Evolutionary conservation across 1,140 invertebrate genomes (phyloP).

Genomic region (Homarus americanus): DNA sequence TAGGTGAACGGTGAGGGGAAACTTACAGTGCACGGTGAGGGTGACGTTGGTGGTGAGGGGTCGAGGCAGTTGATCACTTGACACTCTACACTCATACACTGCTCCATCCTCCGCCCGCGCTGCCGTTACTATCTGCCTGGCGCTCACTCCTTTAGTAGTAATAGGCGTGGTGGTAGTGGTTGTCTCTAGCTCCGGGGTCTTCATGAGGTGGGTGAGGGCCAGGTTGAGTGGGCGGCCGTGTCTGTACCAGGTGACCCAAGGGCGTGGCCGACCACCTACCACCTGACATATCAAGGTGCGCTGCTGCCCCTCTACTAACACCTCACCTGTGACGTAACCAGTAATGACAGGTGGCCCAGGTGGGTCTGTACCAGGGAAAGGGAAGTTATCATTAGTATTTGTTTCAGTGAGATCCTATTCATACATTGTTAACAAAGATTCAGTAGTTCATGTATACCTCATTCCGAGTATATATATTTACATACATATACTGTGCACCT

Average conservation of each 20-base stretch:
- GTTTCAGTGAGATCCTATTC: neutral
- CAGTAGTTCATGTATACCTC: neutral
- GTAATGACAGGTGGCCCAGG: constrained; percentile 36
- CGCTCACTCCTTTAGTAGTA: neutral
- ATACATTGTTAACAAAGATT: neutral
- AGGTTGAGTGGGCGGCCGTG: constrained; percentile 44
- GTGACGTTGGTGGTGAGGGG: constrained; percentile 8
- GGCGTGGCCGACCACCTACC: constrained; percentile 36
- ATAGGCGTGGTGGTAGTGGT: neutral
- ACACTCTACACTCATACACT: constrained; percentile 53
- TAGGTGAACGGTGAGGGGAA: neutral
- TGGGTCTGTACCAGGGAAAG: constrained; percentile 14
- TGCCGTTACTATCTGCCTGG: constrained; percentile 31
- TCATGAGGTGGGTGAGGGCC: neutral
- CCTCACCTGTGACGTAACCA: constrained; percentile 44
- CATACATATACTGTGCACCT: neutral
- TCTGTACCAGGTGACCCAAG: constrained; percentile 59
- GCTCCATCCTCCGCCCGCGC: constrained; percentile 41
- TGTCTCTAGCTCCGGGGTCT: neutral
- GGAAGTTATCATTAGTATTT: neutral
- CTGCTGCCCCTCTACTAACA: constrained; percentile 33
- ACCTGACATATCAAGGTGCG: constrained; percentile 36
- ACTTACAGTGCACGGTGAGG: constrained; percentile 25
- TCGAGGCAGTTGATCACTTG: constrained; percentile 17
- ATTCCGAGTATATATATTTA: neutral